Conservation (phyloP, 2,888 invertebrate species). For the Hypolimnas misippus region DNA sequence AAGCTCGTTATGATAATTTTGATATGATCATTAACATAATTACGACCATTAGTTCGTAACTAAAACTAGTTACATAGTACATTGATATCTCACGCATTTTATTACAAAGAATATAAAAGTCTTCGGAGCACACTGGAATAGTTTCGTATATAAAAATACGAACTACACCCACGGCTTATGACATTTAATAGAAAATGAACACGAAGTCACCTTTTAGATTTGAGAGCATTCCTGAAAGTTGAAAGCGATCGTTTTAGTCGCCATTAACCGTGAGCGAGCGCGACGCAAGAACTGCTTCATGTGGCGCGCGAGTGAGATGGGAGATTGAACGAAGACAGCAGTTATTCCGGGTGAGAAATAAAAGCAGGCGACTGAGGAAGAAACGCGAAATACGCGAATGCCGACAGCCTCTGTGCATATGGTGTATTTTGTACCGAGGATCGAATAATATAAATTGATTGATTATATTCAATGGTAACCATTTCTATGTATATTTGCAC, state of each 20-base stretch:
- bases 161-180: conserved; percentile 16
- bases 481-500: too few relatives aligned
- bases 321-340: conserved; percentile 5
- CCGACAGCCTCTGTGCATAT: neutral
- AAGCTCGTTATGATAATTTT: neutral
- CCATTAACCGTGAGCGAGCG: conserved; percentile 37
- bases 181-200: conserved; percentile 39
- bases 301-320: conserved; percentile 24
- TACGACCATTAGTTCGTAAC: neutral
- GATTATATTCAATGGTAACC: too few relatives aligned
- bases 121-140: conserved; percentile 18
- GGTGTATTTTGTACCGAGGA: neutral
- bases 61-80: neutral
- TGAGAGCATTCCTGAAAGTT: conserved; percentile 46
- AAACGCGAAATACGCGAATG: neutral
- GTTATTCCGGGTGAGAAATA: conserved; percentile 35
- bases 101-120: neutral
- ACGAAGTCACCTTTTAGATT: conserved; percentile 51
- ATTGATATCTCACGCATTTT: neutral
- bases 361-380: conserved; percentile 25
- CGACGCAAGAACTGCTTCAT: neutral
- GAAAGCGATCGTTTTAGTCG: conserved; percentile 30
- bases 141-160: conserved; percentile 30
- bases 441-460: too few relatives aligned
- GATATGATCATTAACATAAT: neutral